phyloP scores from a whole-genome alignment of 1,140 invertebrate genomes.

The Drosophila kanapiae region DNA sequence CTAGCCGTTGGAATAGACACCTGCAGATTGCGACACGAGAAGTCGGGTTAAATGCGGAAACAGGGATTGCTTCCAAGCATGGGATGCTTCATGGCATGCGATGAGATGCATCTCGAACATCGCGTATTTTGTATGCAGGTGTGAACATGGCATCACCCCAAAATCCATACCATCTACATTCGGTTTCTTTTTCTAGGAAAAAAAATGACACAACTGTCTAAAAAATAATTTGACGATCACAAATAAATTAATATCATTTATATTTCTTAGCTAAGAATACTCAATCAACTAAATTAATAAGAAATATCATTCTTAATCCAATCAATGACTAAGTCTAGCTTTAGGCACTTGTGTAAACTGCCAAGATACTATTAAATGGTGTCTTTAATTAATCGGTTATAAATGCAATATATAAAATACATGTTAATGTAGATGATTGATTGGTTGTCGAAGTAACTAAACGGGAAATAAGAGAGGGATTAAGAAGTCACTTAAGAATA shows the following conservation, averaged over 20 bases:
- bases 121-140: slow-evolving; percentile 2
- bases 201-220: not conserved
- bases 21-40: slow-evolving; percentile 36
- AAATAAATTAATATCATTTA: not conserved
- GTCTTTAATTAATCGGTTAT: slow-evolving; percentile 26
- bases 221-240: not conserved
- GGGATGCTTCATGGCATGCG: not conserved
- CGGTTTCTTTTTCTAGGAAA: not conserved
- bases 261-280: not conserved
- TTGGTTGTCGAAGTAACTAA: not conserved
- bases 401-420: not conserved
- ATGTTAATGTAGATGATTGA: slow-evolving; percentile 7
- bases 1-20: slow-evolving; percentile 48
- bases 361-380: slow-evolving; percentile 1
- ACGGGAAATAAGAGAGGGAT: not conserved
- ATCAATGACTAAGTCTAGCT: slow-evolving; percentile 1
- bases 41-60: slow-evolving; percentile 23
- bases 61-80: slow-evolving; percentile 25
- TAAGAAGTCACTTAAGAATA: not conserved
- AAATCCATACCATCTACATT: not conserved
- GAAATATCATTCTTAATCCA: not conserved
- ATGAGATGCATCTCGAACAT: slow-evolving; percentile 32
- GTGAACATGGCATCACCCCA: slow-evolving; percentile 4
- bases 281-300: not conserved
- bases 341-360: slow-evolving; percentile 18